Evolutionary conservation across 2,113 vertebrate species (phyloP).

Genomic region (Ramphastos sulfuratus): DNA sequence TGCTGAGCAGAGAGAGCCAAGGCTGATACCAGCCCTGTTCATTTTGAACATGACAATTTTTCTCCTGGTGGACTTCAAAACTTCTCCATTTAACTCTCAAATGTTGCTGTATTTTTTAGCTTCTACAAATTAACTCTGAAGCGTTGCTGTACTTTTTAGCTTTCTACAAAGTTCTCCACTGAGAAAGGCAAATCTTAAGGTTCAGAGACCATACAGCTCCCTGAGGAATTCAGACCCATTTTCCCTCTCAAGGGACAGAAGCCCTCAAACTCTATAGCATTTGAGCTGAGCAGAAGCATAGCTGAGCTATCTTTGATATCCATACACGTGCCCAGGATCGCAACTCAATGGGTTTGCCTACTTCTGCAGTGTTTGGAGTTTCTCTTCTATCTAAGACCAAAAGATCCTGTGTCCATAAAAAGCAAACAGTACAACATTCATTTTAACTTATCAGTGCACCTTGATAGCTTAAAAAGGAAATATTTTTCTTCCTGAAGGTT

Average conservation of each 20-base stretch:
- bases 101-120: neutral
- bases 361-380: neutral
- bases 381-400: neutral
- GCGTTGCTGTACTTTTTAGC: neutral
- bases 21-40: neutral
- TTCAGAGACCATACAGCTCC: neutral
- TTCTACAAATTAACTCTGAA: no score
- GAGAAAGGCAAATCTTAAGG: neutral
- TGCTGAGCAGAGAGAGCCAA: neutral
- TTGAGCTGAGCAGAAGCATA: neutral
- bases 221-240: neutral
- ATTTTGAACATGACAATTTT: neutral
- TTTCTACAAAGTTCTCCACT: neutral
- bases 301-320: fast-evolving
- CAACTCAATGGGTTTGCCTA: neutral
- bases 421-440: neutral
- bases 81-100: neutral
- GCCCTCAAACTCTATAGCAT: neutral
- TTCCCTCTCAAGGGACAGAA: neutral
- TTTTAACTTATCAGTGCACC: conserved; percentile 24
- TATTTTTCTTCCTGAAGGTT: conserved; percentile 21
- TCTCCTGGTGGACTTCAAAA: neutral
- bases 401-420: neutral
- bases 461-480: conserved; percentile 14
- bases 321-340: neutral